These are phyloP conservation scores for Nephrotoma flavescens DNA, from an alignment of 2,888 invertebrate genomes.

Conservation along the genomic window DNA sequence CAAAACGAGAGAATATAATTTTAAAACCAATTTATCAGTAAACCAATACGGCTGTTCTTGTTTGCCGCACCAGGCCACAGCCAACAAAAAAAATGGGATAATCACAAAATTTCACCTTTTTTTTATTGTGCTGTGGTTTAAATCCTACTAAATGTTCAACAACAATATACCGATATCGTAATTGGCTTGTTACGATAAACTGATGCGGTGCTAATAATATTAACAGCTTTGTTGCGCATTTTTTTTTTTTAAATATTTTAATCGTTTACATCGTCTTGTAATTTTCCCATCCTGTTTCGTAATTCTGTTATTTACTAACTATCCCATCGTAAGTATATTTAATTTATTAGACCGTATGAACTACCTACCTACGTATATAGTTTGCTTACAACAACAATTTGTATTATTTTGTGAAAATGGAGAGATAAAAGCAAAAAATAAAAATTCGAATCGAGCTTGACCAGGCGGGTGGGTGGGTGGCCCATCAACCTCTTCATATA, in stretches of 20 bases:
- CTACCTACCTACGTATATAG: neutral
- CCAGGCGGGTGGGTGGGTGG: neutral
- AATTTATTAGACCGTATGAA: neutral
- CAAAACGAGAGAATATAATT: neutral
- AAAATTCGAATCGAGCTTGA: too few relatives aligned
- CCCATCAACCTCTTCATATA: neutral
- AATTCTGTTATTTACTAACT: neutral
- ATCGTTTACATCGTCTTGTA: neutral
- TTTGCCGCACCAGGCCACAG: neutral
- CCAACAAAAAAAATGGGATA: neutral
- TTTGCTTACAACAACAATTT: neutral
- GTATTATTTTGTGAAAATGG: too few relatives aligned
- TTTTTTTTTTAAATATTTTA: neutral
- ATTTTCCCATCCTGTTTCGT: neutral
- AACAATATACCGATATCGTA: neutral
- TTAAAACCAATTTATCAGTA: neutral
- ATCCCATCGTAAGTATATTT: neutral
- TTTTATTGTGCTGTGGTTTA: neutral
- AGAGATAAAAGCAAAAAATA: too few relatives aligned
- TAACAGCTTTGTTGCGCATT: neutral
- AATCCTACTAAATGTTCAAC: neutral
- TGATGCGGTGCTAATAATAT: neutral
- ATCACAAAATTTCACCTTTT: neutral
- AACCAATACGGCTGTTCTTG: neutral
- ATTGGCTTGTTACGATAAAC: neutral